Evolutionary conservation across 2,113 vertebrate species (phyloP), one percentile per base, ranked within the genome.

Genomic region (Pedionomus torquatus): DNA sequence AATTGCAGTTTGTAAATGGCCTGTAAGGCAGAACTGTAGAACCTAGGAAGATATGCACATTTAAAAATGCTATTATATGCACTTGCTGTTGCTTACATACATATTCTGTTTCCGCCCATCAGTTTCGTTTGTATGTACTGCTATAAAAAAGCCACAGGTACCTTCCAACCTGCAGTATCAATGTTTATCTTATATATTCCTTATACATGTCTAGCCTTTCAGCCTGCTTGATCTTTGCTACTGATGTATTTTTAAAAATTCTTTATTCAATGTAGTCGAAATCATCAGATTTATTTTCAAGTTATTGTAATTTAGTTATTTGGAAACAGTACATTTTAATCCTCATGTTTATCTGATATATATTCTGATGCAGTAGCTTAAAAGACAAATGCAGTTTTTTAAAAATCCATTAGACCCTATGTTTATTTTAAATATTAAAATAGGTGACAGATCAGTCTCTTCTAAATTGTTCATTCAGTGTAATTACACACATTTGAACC

Each of bases 341-440:
- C 37, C 31, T 93, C 49, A 20, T 92, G 68, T 61, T 96, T 93
- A 93, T 75, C 71, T 91, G 71, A 76, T 77, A 83, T 33, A 31
- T 85, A 48, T 75, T 83, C 79, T 76, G 58, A 89, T 31, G 61
- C 12, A 85, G 65, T 19, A n/a, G n/a, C 83, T 97, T 78, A 72
- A 76, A 86, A 94, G 64, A 96, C 51, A 86, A 95, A 91, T 37
- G 31, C 60, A 88, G 75, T 90, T 92, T 91, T 78, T 51, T 58
- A 64, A 68, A 78, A 39, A 13, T 52, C 17, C 46, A 21, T 65
- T 82, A 90, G 69, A 69, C 66, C 6, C 7, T 72, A 35, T 79
- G 70, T 79, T 95, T 96, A 41, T 94, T 97, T 92, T 77, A 89
- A 75, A 96, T 35, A 91, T 82, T 87, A 86, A 81, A 96, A 46